Base-by-base conservation (phyloP, 1,140 invertebrate species). In the Caerostris darwini region DNA sequence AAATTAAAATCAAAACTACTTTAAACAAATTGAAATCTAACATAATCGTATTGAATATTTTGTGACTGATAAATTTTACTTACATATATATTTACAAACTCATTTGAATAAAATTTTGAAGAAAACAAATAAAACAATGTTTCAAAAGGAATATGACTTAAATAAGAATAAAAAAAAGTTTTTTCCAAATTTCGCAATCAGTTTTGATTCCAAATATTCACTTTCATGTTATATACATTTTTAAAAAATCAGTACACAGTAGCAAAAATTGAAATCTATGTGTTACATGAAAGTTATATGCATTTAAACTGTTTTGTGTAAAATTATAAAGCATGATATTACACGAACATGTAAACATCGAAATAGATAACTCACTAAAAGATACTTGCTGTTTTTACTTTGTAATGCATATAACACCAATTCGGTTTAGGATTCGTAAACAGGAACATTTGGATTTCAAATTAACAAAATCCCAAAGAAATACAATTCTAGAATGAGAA, bases 241-340 rank as follows among this genome's bases (percentile, higher is more conserved):
- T 64, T 83, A 92, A 85, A 86, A 71, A 86, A 86, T 56, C 82
- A 83, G 58, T 83, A 83, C 81, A 92, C 12, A 64, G 81, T 92
- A 92, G 91, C 91, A 92, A 92, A 92, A 86, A 92, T 92, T 54
- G 91, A 86, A 92, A 57, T 92, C 83, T 86, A 69, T 71, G 71
- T 53, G 61, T 87, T 61, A 61, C 85, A 61, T 57, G 85, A 87
- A 50, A 56, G 57, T 77, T 77, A 77, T 50, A 77, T 7, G 34
- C 71, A 77, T 77, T 77, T 19, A 77, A 77, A 77, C 34, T 12
- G 71, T 34, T 77, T 77, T 77, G 71, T 69, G 61, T 89, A 69
- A 89, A 67, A 58, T 81, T 59, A 34, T 81, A 90, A 90, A 90
- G 34, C 87, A 90, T 90, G 89, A 83, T 83, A 56, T 64, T 85